phyloP scores from a whole-genome alignment of 2,888 invertebrate species.

The Mythimna pallens region DNA sequence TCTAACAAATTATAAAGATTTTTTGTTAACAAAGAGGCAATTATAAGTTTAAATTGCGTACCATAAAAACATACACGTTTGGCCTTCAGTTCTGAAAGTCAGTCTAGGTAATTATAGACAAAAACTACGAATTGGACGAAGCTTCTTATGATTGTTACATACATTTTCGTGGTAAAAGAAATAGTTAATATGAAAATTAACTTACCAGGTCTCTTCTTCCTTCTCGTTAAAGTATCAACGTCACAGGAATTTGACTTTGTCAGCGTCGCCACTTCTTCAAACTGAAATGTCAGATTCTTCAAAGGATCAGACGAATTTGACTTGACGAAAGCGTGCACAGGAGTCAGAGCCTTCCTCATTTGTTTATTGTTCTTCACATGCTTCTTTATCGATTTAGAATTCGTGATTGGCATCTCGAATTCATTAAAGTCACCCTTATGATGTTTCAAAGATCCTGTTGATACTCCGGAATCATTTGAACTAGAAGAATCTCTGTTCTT shows the following conservation, averaged over 20 bases:
- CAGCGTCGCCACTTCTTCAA: conserved; percentile 91
- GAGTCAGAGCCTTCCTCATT: conserved; percentile 84
- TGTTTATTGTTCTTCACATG: conserved; percentile 85
- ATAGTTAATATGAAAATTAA: background rate
- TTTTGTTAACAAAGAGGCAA: conserved; percentile 34
- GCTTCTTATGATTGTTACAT: too few relatives aligned
- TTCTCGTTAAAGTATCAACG: conserved; percentile 91
- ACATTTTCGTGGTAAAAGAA: too few relatives aligned
- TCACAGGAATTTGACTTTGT: conserved; percentile 92
- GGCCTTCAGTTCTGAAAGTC: conserved; percentile 29
- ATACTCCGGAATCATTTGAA: conserved; percentile 93
- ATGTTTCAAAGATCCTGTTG: conserved; percentile 92
- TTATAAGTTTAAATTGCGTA: conserved; percentile 46
- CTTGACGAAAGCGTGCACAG: conserved; percentile 91
- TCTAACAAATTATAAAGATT: conserved; percentile 11
- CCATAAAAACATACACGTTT: conserved; percentile 24
- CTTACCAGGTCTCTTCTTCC: conserved; percentile 85
- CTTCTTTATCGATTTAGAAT: conserved; percentile 86
- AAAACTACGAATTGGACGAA: background rate
- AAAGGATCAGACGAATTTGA: conserved; percentile 92
- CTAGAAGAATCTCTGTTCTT: conserved; percentile 93
- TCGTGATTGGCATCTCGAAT: conserved; percentile 90
- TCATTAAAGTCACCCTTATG: conserved; percentile 91
- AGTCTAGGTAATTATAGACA: conserved; percentile 13
- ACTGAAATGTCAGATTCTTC: conserved; percentile 92